These are phyloP conservation scores for Syngnathus scovelli DNA, from an alignment of 2,113 vertebrate genomes.

Conservation along the genomic window DNA sequence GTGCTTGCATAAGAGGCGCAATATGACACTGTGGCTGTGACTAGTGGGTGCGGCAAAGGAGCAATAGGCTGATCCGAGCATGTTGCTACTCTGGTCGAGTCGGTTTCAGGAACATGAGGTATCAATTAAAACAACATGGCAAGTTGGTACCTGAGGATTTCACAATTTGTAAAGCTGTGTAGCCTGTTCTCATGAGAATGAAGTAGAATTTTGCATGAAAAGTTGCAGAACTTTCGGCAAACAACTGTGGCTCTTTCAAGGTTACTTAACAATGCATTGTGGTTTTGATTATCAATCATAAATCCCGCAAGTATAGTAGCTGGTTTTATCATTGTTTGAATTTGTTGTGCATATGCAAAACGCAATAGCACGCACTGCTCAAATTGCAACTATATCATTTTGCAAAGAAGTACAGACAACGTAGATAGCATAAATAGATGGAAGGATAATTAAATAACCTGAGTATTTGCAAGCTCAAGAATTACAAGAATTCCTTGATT, in stretches of 20 bases:
- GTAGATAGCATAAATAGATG: neutral
- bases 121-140: neutral
- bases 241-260: neutral
- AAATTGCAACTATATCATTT: neutral
- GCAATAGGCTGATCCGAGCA: neutral
- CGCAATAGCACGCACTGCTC: neutral
- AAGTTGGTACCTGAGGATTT: neutral
- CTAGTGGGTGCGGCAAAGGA: constrained; percentile 14
- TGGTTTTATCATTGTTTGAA: neutral
- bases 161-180: neutral
- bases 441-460: neutral
- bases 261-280: neutral
- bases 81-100: neutral
- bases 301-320: neutral
- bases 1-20: neutral
- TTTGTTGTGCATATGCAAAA: neutral
- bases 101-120: neutral
- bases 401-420: neutral
- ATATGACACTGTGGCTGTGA: neutral
- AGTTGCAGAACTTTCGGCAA: neutral
- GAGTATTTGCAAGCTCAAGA: neutral
- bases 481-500: neutral
- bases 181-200: neutral
- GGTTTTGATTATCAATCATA: neutral
- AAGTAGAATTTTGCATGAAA: neutral